Conservation (phyloP, 2,797 vertebrate genomes). For the Pseudochirops cupreus region DNA sequence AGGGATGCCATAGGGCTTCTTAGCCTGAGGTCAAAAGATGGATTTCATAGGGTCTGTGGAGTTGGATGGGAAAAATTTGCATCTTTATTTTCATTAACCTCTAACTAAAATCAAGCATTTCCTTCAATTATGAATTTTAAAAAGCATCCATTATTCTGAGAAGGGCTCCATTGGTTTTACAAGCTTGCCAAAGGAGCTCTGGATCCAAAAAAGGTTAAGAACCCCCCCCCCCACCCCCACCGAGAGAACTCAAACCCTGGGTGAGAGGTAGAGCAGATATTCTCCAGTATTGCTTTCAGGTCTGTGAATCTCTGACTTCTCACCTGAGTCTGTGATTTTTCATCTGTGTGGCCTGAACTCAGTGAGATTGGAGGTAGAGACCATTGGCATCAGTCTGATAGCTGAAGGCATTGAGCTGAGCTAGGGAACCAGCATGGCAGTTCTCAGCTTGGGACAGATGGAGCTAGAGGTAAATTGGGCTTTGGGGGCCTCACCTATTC, state of each 20-base stretch:
- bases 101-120: neutral
- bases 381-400: neutral
- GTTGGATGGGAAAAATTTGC: neutral
- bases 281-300: neutral
- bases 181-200: neutral
- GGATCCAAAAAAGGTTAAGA: neutral
- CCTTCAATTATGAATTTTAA: neutral
- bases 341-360: neutral
- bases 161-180: neutral
- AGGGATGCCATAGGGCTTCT: neutral
- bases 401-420: neutral
- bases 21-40: neutral
- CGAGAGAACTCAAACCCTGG: neutral
- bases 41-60: neutral
- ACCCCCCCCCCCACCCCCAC: too few relatives aligned
- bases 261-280: neutral
- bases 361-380: neutral
- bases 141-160: neutral
- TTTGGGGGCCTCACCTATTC: neutral
- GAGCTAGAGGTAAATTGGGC: neutral
- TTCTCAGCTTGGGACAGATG: neutral
- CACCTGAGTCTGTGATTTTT: neutral
- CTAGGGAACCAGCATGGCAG: neutral
- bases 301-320: neutral
- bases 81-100: neutral